Evolutionary conservation across 1,140 invertebrate genomes (phyloP).

Genomic region (Frieseomelitta varia): DNA sequence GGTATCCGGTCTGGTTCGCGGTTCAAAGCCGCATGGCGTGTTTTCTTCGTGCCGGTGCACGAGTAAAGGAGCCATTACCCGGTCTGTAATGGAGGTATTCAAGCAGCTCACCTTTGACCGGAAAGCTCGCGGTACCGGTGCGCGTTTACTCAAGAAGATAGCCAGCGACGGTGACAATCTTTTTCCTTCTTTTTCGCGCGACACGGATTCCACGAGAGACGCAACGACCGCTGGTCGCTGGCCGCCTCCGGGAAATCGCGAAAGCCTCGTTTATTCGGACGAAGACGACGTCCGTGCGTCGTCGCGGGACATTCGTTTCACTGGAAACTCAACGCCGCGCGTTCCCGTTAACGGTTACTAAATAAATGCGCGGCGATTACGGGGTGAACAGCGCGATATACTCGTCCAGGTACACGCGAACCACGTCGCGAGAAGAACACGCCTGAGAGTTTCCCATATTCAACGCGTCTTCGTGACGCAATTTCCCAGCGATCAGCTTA

Average conservation of each 20-base stretch:
- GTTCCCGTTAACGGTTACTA: constrained; percentile 9
- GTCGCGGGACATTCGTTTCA: background rate
- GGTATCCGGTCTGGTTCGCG: background rate
- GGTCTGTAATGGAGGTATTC: constrained; percentile 65
- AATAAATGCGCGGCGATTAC: constrained; percentile 29
- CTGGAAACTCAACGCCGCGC: background rate
- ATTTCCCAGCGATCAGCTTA: background rate
- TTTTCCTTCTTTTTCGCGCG: constrained; percentile 21
- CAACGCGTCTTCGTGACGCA: background rate
- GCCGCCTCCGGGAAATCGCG: constrained; percentile 16
- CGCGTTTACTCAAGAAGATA: constrained; percentile 69
- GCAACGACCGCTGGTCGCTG: background rate
- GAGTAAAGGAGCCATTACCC: constrained; percentile 59
- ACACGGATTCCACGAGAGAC: constrained; percentile 25
- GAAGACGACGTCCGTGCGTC: background rate
- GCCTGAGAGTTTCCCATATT: background rate
- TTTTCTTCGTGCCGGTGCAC: constrained; percentile 24
- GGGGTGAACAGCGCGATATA: background rate
- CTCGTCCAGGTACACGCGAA: background rate
- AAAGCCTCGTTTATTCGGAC: background rate
- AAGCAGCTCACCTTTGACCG: constrained; percentile 62
- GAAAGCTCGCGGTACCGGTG: constrained; percentile 31
- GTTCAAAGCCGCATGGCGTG: constrained; percentile 7
- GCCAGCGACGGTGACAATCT: constrained; percentile 44
- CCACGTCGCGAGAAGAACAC: constrained; percentile 3